Percentiles rank a stretch among this genome's conserved stretches.
phyloP scores from a whole-genome alignment of 2,797 vertebrate genomes.

The Cetoscarus ocellatus region DNA sequence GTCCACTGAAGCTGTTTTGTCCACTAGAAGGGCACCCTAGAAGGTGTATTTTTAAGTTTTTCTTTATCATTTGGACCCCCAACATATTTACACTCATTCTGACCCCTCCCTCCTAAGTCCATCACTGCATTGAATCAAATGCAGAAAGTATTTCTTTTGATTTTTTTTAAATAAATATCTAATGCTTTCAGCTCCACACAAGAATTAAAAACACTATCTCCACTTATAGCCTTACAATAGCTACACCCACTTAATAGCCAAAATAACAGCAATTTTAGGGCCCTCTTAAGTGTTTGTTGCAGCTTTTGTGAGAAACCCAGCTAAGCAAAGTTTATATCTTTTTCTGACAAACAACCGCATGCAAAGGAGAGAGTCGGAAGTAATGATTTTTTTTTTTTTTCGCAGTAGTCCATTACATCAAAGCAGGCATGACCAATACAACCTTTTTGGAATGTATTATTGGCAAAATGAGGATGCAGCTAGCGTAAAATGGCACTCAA shows the following conservation, averaged over 20 bases:
- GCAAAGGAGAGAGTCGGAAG: constrained; percentile 43
- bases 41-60: too few species aligned
- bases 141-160: constrained; percentile 2
- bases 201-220: constrained; percentile 7
- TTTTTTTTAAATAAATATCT: constrained; percentile 1
- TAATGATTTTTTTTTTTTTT: constrained; percentile 40
- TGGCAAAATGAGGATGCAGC: constrained; percentile 60
- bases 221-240: constrained; percentile 20
- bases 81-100: too few species aligned
- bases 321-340: constrained; percentile 1
- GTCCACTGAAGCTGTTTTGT: too few species aligned
- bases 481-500: constrained; percentile 52
- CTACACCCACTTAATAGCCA: constrained; percentile 22
- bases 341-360: constrained; percentile 30
- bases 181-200: constrained; percentile 12
- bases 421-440: constrained; percentile 52
- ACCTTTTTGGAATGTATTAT: constrained; percentile 55
- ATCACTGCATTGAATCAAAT: not conserved
- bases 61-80: too few species aligned
- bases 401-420: constrained; percentile 37
- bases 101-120: too few species aligned
- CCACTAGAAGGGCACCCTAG: too few species aligned
- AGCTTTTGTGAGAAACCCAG: constrained; percentile 16
- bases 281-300: constrained; percentile 38
- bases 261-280: constrained; percentile 39